These are phyloP conservation scores for Philereme vetulata DNA, from an alignment of 2,888 invertebrate species.

Conservation along the genomic window DNA sequence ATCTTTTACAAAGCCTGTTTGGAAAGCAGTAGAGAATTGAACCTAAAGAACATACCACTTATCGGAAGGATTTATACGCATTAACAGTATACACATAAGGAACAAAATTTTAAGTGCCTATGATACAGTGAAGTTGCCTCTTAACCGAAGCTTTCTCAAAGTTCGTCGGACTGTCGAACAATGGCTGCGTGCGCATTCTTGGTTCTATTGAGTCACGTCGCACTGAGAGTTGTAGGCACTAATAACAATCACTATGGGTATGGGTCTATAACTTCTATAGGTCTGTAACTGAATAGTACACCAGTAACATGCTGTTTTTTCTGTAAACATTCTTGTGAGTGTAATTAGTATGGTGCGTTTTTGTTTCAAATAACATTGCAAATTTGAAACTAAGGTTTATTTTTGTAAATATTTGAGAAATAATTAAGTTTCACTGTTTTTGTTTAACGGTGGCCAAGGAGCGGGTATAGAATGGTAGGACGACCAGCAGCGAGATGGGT, in stretches of 20 bases:
- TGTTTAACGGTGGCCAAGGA: too few species aligned
- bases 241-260: conserved; percentile 40
- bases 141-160: conserved; percentile 56
- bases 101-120: conserved; percentile 10
- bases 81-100: neutral
- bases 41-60: too few species aligned
- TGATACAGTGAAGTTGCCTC: conserved; percentile 35
- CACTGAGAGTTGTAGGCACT: conserved; percentile 47
- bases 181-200: conserved; percentile 60
- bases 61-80: too few species aligned
- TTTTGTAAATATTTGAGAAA: too few species aligned
- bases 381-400: neutral
- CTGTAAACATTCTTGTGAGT: neutral
- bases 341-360: neutral
- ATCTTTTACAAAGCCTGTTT: too few species aligned
- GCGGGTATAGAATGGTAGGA: too few species aligned
- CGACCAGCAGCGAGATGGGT: too few species aligned
- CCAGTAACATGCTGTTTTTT: conserved; percentile 1
- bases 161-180: conserved; percentile 70
- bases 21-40: too few species aligned
- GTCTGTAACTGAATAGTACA: neutral
- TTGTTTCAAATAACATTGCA: neutral
- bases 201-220: conserved; percentile 61
- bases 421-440: too few species aligned
- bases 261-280: neutral